Conservation (phyloP, 2,113 vertebrate genomes). For the Pardalotus punctatus region DNA sequence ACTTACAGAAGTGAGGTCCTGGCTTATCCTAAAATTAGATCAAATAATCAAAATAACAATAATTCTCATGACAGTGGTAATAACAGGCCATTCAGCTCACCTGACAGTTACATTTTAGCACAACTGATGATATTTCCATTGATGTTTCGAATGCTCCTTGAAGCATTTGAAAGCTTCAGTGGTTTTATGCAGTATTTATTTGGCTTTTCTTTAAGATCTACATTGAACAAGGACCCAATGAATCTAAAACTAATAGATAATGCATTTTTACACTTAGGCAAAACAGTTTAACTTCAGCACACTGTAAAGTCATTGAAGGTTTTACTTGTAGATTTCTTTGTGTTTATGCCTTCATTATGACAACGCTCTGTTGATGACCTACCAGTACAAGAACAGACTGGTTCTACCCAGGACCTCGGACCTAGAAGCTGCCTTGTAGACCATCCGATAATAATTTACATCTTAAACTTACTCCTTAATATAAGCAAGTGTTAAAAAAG, state of each 20-base stretch:
- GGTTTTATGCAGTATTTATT: neutral
- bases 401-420: neutral
- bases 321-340: conserved; percentile 17
- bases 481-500: neutral
- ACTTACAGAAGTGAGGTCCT: neutral
- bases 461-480: neutral
- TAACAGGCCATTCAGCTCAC: neutral
- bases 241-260: conserved; percentile 22
- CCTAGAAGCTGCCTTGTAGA: neutral
- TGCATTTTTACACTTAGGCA: conserved; percentile 18
- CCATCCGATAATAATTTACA: neutral
- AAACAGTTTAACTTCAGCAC: conserved; percentile 23
- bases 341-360: neutral
- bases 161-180: neutral
- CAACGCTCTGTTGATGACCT: neutral
- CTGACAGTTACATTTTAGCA: neutral
- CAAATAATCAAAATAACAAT: neutral
- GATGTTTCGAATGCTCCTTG: neutral
- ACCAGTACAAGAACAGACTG: neutral
- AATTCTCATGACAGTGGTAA: neutral
- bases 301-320: neutral
- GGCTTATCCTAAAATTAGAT: neutral
- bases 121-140: neutral
- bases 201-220: conserved; percentile 3
- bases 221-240: neutral